Percentiles rank a stretch among this genome's conserved stretches.
These are phyloP conservation scores for Rhynchonycteris naso DNA, from an alignment of 2,797 vertebrate genomes.

Conservation along the genomic window DNA sequence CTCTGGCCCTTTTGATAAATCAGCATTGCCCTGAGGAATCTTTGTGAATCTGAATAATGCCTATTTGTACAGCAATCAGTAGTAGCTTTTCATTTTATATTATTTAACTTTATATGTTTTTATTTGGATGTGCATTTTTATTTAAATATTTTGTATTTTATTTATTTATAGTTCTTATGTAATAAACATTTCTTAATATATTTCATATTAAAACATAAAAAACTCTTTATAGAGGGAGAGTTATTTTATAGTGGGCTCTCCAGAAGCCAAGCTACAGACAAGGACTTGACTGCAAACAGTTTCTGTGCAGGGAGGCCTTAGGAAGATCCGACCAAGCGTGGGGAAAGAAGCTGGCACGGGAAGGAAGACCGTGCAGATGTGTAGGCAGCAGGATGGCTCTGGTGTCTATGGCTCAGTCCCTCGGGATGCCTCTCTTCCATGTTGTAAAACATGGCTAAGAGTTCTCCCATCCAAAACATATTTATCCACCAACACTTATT, in stretches of 20 bases:
- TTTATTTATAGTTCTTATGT: not conserved
- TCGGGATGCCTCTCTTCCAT: not conserved
- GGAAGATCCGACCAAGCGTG: not conserved
- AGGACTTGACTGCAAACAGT: not conserved
- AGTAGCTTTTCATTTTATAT: slow-evolving; percentile 35
- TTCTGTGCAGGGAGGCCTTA: not conserved
- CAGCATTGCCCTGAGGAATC: not conserved
- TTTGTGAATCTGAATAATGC: slow-evolving; percentile 27
- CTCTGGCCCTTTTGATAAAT: slow-evolving; percentile 38
- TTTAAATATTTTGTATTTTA: not conserved
- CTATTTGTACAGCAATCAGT: not conserved
- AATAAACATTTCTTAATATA: not conserved
- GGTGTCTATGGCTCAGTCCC: not conserved
- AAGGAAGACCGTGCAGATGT: not conserved
- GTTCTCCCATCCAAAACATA: not conserved
- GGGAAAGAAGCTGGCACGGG: not conserved
- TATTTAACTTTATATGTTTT: not conserved
- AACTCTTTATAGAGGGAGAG: not conserved
- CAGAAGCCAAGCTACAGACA: not conserved
- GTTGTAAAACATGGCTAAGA: not conserved
- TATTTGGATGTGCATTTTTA: not conserved
- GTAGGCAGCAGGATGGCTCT: not conserved
- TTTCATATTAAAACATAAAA: not conserved
- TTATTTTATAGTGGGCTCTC: not conserved
- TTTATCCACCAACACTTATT: not conserved